A percentile compares a stretch with the other conserved stretches of the same genome.
phyloP scores from a whole-genome alignment of 2,797 vertebrate species.

The Myotis pilosus region DNA sequence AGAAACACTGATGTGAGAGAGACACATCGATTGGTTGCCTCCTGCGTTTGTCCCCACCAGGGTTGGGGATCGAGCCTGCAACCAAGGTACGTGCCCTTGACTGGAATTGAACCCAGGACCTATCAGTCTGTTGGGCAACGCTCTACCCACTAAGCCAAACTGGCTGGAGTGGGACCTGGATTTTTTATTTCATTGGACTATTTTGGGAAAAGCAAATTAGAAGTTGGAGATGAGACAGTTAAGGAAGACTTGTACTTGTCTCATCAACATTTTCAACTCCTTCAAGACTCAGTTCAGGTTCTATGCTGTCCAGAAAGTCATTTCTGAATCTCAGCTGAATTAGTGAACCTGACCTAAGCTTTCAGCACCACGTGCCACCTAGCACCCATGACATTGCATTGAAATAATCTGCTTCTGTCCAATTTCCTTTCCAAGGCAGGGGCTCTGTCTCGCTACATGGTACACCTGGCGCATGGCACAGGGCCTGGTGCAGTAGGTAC shows the following conservation, averaged over 20 bases:
- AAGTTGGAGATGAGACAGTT: neutral
- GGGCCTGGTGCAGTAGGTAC: neutral
- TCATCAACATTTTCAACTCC: neutral
- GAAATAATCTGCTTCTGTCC: neutral
- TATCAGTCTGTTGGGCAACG: no score
- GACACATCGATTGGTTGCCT: no score
- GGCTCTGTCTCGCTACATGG: neutral
- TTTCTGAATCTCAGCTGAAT: neutral
- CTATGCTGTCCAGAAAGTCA: neutral
- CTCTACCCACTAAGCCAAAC: no score
- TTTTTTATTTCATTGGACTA: neutral
- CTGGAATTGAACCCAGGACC: no score
- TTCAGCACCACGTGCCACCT: neutral
- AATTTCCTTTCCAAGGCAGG: neutral
- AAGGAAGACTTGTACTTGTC: neutral
- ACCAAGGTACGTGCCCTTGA: no score
- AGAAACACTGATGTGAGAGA: no score
- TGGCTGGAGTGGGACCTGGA: no score
- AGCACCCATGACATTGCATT: neutral
- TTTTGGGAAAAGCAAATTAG: conserved; percentile 44
- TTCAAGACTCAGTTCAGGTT: neutral
- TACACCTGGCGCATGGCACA: neutral
- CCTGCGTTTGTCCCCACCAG: no score
- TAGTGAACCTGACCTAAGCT: neutral
- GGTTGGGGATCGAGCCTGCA: no score